phyloP scores from a whole-genome alignment of 1,140 invertebrate species.

The Rhopalosiphum maidis region DNA sequence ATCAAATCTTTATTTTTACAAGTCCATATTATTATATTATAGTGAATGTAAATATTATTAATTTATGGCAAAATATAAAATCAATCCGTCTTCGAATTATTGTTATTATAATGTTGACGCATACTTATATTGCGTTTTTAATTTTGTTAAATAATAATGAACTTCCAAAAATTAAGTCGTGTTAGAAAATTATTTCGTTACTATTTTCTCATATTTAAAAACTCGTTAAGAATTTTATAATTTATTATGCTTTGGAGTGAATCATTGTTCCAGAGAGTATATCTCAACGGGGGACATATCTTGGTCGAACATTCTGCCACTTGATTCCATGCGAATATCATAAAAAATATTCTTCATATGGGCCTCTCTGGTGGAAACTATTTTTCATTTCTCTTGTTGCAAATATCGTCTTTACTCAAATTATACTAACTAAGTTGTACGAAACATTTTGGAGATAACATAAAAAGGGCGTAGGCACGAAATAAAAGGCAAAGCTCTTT shows the following conservation, averaged over 20 bases:
- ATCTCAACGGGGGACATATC: background rate
- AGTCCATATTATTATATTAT: background rate
- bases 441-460: background rate
- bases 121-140: background rate
- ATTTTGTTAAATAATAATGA: background rate
- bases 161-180: background rate
- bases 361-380: background rate
- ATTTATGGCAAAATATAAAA: background rate
- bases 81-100: background rate
- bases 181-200: background rate
- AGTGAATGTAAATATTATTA: background rate
- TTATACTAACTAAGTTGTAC: background rate
- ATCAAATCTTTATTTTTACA: too few relatives aligned
- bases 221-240: background rate
- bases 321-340: background rate
- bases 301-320: background rate
- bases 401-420: background rate
- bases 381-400: background rate
- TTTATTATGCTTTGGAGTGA: background rate
- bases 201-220: background rate
- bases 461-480: background rate
- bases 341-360: slow-evolving; percentile 4
- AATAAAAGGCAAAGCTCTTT: background rate
- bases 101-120: background rate
- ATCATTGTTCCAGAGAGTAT: background rate